These are phyloP conservation scores for Myotis findleyi DNA, from an alignment of 2,797 vertebrate genomes.

Conservation along the genomic window DNA sequence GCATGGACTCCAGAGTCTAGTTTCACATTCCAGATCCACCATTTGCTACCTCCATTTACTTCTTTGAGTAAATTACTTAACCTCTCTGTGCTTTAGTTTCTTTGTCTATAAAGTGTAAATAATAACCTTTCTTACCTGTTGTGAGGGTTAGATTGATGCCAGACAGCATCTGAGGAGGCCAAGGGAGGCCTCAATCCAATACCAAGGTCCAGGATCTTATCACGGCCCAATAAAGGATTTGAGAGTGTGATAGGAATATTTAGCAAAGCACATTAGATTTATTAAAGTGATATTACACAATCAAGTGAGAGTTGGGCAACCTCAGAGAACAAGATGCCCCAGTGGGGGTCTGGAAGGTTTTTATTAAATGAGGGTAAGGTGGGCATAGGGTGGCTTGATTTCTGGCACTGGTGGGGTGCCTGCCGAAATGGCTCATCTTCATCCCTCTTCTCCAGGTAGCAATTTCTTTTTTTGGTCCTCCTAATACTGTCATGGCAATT, in stretches of 20 bases:
- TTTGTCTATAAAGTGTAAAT: not conserved
- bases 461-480: not conserved
- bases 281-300: not conserved
- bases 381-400: not conserved
- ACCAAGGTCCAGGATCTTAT: not conserved
- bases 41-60: not conserved
- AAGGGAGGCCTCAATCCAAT: not conserved
- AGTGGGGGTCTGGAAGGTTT: not conserved
- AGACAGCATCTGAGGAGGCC: not conserved
- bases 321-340: not conserved
- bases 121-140: not conserved
- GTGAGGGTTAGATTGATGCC: not conserved
- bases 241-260: not conserved
- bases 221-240: not conserved
- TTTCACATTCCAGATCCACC: not conserved
- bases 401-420: not conserved
- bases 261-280: not conserved
- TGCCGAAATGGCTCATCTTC: not conserved
- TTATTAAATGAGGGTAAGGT: not conserved
- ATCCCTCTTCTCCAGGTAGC: not conserved
- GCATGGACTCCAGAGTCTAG: not conserved
- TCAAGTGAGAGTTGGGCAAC: not conserved
- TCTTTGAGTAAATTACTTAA: not conserved
- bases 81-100: not conserved
- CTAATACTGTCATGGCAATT: not conserved